Conservation (phyloP, 2,888 invertebrate species). For the Chrysopilus asiliformis region DNA sequence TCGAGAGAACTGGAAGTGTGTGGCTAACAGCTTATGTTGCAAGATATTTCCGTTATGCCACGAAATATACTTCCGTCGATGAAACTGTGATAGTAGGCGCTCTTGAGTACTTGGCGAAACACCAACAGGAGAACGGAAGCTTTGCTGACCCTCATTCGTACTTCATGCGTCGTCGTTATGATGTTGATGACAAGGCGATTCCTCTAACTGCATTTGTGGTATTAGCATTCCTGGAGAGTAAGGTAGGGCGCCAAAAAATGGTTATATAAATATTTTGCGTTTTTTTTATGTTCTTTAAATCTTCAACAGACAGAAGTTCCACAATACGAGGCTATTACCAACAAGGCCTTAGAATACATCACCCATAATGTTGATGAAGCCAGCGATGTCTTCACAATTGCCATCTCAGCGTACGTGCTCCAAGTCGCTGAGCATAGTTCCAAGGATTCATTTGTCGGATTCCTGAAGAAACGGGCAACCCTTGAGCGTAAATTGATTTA, state of each 20-base stretch:
- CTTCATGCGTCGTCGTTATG: not conserved
- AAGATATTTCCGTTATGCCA: constrained; percentile 62
- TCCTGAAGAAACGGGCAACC: constrained; percentile 42
- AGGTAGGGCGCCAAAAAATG: constrained; percentile 34
- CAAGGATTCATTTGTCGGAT: constrained; percentile 50
- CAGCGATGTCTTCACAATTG: constrained; percentile 55
- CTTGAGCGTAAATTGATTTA: constrained; percentile 27
- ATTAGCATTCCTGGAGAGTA: constrained; percentile 56
- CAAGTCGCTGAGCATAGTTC: constrained; percentile 58
- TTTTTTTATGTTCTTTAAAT: too few species aligned
- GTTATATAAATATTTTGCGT: too few species aligned
- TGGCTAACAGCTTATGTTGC: constrained; percentile 79
- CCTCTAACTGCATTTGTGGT: constrained; percentile 68
- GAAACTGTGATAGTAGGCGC: constrained; percentile 49
- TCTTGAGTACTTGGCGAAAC: constrained; percentile 52
- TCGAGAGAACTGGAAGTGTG: constrained; percentile 51
- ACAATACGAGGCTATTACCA: constrained; percentile 50
- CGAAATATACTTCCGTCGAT: constrained; percentile 56
- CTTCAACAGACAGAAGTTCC: constrained; percentile 7
- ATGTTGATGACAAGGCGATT: constrained; percentile 43
- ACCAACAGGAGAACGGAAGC: constrained; percentile 57
- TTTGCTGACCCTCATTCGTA: constrained; percentile 60
- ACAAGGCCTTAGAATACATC: constrained; percentile 64
- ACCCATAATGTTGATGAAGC: constrained; percentile 51
- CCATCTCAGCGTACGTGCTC: constrained; percentile 62